Conservation (phyloP, 2,113 vertebrate genomes). For the Notiomystis cincta region DNA sequence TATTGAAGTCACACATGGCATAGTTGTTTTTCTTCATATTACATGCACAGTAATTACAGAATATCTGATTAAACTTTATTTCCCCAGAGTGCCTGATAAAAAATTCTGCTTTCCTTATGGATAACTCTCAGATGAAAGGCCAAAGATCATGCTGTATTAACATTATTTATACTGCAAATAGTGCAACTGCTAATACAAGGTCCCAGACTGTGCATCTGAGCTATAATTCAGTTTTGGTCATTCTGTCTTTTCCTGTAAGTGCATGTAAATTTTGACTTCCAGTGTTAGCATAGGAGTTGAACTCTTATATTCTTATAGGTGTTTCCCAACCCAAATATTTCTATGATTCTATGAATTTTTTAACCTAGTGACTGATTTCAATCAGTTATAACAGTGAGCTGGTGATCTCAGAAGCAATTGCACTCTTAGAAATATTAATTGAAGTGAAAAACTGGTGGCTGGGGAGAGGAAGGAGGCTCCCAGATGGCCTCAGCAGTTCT, state of each 20-base stretch:
- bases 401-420: not conserved
- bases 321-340: not conserved
- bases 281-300: not conserved
- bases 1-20: not conserved
- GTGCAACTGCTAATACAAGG: not conserved
- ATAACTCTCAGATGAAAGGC: not conserved
- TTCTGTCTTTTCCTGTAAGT: not conserved
- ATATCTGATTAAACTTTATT: not conserved
- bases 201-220: not conserved
- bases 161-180: not conserved
- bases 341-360: not conserved
- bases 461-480: not conserved
- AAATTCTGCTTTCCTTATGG: conserved; percentile 9
- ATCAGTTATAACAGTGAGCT: not conserved
- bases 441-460: not conserved
- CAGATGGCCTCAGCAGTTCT: not conserved
- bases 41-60: not conserved
- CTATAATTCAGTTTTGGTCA: not conserved
- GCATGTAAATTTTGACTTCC: not conserved
- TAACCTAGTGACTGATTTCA: not conserved
- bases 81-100: not conserved
- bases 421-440: not conserved
- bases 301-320: not conserved
- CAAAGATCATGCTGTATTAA: not conserved
- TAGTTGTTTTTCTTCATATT: not conserved